phyloP scores from a whole-genome alignment of 2,888 invertebrate species.

The Plebejus melissa region DNA sequence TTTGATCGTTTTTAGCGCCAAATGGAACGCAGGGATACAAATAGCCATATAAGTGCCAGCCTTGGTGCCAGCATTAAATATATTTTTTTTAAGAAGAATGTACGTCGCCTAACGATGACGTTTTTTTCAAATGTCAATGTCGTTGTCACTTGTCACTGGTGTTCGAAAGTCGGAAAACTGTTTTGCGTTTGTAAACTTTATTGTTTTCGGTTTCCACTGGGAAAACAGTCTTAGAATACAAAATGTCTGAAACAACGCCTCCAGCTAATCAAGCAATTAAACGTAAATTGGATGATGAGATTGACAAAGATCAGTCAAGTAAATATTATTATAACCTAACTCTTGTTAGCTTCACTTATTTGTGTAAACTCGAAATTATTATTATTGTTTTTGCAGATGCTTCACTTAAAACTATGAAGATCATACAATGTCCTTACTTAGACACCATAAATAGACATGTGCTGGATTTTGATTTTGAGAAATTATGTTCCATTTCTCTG shows the following conservation, averaged over 20 bases:
- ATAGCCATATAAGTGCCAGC: too few species aligned
- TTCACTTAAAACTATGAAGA: conserved; percentile 50
- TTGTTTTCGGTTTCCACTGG: not conserved
- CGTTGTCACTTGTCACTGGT: not conserved
- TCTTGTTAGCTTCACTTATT: not conserved
- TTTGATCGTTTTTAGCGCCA: too few species aligned
- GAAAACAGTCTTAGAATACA: not conserved
- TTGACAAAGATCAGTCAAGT: not conserved
- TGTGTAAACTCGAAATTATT: not conserved
- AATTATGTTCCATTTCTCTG: conserved; percentile 97
- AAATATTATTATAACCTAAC: not conserved
- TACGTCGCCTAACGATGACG: too few species aligned
- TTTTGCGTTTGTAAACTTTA: not conserved
- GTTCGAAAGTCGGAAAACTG: not conserved
- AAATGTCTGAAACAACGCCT: not conserved
- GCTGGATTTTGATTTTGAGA: conserved; percentile 99
- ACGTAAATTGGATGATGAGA: conserved; percentile 2
- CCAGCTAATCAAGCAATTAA: not conserved
- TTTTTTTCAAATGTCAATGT: not conserved
- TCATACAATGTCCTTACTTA: conserved; percentile 93
- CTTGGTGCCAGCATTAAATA: too few species aligned
- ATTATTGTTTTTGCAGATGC: conserved; percentile 44
- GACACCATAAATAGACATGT: conserved; percentile 98
- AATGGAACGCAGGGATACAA: too few species aligned
- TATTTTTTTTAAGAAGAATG: too few species aligned